Evolutionary conservation across 2,888 invertebrate species (phyloP), one percentile per base, ranked within the genome.

Genomic region (Reticulitermes lucifugus): DNA sequence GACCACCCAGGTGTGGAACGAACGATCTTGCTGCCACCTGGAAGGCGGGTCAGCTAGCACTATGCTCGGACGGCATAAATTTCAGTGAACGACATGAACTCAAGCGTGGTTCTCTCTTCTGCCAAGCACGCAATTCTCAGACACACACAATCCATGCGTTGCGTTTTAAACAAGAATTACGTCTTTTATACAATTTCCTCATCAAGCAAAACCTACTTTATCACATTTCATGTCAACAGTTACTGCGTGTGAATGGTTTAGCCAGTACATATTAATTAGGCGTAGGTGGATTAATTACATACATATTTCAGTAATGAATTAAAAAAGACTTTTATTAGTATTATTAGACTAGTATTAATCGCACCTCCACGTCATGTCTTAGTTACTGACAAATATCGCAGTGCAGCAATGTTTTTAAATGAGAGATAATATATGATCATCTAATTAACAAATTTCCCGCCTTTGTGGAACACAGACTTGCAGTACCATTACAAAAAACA

Each of bases 1-100:
- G 86, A 86, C 86, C 86, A 86, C 86, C 86, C 86, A 86, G 86
- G 86, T 86, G 86, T 84, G 85, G 83, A 85, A 85, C 83, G 79
- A 77, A 84, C 86, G 80, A 85, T 80, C 84, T 77, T 25, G 51
- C 84, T 84, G 86, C 87, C 86, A 85, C 87, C 87, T 86, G 87
- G 86, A 43, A 86, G 86, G 86, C 85, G 84, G 85, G 55, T 73
- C 84, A 82, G 65, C 81, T 85, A 80, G 86, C 86, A 85, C 86
- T 73, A 83, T 80, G 83, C 84, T 65, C 51, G 82, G 83, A 75
- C 85, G 83, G 85, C 86, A 75, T 85, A 79, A 83, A 83, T 83
- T 85, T 83, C 75, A 75, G 46, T 60, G 82, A 35, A 29, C 73
- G 84, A 84, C 84, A 59, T 84, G 81, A 41, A 77, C 79, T 55